These are phyloP conservation scores for Macropis europaea DNA, from an alignment of 2,888 invertebrate genomes.

Conservation along the genomic window DNA sequence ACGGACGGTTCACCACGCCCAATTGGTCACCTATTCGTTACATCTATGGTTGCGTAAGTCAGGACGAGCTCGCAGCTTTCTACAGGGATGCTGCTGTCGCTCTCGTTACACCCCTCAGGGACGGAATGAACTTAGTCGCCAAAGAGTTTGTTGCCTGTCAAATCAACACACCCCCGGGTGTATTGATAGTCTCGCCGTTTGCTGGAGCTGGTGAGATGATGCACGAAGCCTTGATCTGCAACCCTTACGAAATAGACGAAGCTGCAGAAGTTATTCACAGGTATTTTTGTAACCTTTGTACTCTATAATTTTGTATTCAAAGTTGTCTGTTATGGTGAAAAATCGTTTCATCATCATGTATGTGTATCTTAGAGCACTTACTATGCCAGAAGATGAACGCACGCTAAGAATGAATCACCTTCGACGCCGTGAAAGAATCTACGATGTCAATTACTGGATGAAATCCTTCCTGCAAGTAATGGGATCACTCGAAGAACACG, in stretches of 20 bases:
- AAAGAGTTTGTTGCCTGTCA: conserved; percentile 97
- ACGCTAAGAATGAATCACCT: conserved; percentile 92
- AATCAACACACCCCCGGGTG: conserved; percentile 92
- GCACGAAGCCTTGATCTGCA: conserved; percentile 94
- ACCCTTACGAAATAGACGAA: conserved; percentile 93
- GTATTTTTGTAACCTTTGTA: conserved; percentile 69
- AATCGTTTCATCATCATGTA: not conserved
- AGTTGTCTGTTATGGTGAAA: not conserved
- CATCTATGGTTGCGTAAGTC: conserved; percentile 93
- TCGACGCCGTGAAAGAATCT: conserved; percentile 88
- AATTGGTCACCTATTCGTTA: conserved; percentile 96
- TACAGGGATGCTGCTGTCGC: conserved; percentile 94
- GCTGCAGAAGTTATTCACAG: conserved; percentile 93
- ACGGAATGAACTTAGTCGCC: conserved; percentile 95
- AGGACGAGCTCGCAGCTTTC: conserved; percentile 92
- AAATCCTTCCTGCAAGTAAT: conserved; percentile 92
- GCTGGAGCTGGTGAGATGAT: conserved; percentile 96
- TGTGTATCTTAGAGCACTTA: conserved; percentile 84
- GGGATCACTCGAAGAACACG: conserved; percentile 91
- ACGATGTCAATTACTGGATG: conserved; percentile 95
- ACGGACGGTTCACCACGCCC: conserved; percentile 93
- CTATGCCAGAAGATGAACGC: conserved; percentile 94
- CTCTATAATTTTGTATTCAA: not conserved
- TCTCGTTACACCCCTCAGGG: conserved; percentile 91
- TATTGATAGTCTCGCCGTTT: conserved; percentile 93